These are phyloP conservation scores for Mus spretus DNA, from an alignment of 2,797 vertebrate genomes.

Conservation along the genomic window DNA sequence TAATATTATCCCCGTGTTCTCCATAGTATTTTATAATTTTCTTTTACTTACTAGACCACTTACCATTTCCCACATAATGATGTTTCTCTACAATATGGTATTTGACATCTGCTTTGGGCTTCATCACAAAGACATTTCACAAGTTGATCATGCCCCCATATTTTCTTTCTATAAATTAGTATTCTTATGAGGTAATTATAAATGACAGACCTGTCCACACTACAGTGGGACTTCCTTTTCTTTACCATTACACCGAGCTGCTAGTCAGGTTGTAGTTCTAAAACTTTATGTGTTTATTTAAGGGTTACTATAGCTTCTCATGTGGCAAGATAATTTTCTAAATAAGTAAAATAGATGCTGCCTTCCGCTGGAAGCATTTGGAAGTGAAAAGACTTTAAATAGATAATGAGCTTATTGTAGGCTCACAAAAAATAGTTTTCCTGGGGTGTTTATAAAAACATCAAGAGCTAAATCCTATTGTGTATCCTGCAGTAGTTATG, in stretches of 20 bases:
- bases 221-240: conserved; percentile 51
- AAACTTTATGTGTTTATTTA: background rate
- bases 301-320: conserved; percentile 43
- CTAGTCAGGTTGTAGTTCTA: conserved; percentile 25
- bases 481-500: background rate
- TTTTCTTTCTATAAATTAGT: conserved; percentile 74
- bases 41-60: conserved; percentile 46
- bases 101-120: conserved; percentile 17
- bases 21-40: background rate
- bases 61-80: background rate
- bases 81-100: conserved; percentile 41
- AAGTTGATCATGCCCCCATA: background rate
- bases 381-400: conserved; percentile 7
- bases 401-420: background rate
- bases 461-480: background rate
- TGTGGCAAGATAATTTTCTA: background rate
- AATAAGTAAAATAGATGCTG: background rate
- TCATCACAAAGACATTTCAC: background rate
- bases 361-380: conserved; percentile 8
- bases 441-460: background rate
- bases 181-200: conserved; percentile 55
- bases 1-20: background rate
- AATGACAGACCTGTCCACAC: too few relatives aligned
- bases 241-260: background rate
- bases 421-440: background rate